Conservation (phyloP, 2,797 vertebrate species). For the Vultur gryphus region DNA sequence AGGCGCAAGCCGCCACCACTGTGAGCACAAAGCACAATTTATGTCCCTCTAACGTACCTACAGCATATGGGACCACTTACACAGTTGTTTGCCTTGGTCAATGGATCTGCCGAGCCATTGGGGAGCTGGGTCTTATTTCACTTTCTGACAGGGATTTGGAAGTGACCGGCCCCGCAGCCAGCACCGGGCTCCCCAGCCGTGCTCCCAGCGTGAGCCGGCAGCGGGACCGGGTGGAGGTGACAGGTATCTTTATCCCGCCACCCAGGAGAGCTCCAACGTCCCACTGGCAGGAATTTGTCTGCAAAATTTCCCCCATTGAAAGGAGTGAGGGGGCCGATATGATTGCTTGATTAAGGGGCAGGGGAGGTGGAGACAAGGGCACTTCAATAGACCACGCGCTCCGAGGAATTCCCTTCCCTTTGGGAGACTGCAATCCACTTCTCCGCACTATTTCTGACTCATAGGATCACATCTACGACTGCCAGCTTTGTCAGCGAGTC, state of each 20-base stretch:
- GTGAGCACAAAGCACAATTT: neutral
- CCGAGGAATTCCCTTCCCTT: conserved; percentile 64
- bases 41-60: conserved; percentile 55
- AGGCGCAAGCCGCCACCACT: neutral
- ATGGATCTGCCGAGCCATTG: neutral
- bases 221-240: conserved; percentile 53
- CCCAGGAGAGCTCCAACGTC: conserved; percentile 68
- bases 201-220: conserved; percentile 75
- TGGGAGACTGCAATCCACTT: neutral
- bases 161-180: conserved; percentile 34
- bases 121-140: conserved; percentile 30
- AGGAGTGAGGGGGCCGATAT: conserved; percentile 20
- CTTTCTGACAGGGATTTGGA: conserved; percentile 28
- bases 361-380: conserved; percentile 62
- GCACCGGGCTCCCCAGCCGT: conserved; percentile 72
- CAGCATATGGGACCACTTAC: conserved; percentile 71
- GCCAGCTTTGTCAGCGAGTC: neutral
- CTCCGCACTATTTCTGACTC: neutral
- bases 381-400: conserved; percentile 50
- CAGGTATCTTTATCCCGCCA: conserved; percentile 81
- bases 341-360: conserved; percentile 72
- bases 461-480: neutral
- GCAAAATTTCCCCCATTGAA: conserved; percentile 72
- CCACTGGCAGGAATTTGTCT: conserved; percentile 79
- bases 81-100: conserved; percentile 53